Percentiles rank a stretch among this genome's conserved stretches.
phyloP scores from a whole-genome alignment of 2,797 vertebrate species.

The Carapus acus region DNA sequence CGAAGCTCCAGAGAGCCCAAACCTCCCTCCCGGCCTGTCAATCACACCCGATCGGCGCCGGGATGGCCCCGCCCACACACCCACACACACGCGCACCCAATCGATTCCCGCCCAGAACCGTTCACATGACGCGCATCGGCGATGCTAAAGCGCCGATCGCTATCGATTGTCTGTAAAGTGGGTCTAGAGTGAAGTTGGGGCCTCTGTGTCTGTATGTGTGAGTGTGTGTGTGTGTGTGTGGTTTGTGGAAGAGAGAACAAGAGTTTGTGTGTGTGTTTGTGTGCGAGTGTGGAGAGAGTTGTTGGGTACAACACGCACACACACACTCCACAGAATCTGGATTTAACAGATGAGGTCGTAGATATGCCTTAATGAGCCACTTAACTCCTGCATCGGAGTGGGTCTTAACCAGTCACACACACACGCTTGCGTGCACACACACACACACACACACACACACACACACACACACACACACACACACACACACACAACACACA shows the following conservation, averaged over 20 bases:
- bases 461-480: constrained; percentile 9
- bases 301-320: too few species aligned
- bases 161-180: constrained; percentile 44
- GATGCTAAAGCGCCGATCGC: constrained; percentile 55
- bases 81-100: constrained; percentile 15
- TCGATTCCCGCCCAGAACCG: constrained; percentile 65
- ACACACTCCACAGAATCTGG: constrained; percentile 2
- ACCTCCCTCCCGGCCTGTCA: constrained; percentile 54
- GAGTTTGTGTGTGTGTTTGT: constrained; percentile 1
- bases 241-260: too few species aligned
- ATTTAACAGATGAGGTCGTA: constrained; percentile 39
- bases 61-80: too few species aligned
- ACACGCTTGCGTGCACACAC: too few species aligned
- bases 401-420: constrained; percentile 15
- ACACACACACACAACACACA: constrained; percentile 6
- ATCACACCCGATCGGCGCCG: background rate
- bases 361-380: constrained; percentile 51
- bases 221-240: background rate
- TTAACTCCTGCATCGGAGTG: constrained; percentile 39
- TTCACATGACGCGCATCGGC: constrained; percentile 61
- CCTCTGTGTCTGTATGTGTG: background rate
- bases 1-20: constrained; percentile 64
- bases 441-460: constrained; percentile 6
- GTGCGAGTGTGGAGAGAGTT: background rate
- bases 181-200: background rate